A percentile compares a stretch with the other conserved stretches of the same genome.
phyloP scores from a whole-genome alignment of 2,797 vertebrate species.

The Podargus strigoides region DNA sequence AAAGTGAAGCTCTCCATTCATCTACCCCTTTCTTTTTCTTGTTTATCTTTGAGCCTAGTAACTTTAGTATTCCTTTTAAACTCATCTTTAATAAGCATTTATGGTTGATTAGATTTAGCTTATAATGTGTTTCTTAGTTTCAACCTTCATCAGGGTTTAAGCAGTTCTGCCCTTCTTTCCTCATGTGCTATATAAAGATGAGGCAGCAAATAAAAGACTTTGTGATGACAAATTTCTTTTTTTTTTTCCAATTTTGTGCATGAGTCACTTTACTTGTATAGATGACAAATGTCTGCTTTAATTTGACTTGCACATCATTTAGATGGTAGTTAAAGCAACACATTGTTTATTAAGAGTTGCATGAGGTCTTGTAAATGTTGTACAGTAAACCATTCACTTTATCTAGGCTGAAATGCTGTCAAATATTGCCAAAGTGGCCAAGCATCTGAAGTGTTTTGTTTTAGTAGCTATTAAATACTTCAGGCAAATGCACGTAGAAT shows the following conservation, averaged over 20 bases:
- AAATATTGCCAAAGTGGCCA: neutral
- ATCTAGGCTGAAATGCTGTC: neutral
- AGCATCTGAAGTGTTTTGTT: neutral
- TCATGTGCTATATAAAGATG: neutral
- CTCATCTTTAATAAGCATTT: slow-evolving; percentile 47
- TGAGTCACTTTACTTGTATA: slow-evolving; percentile 25
- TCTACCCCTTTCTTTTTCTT: slow-evolving; percentile 37
- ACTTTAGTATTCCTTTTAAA: slow-evolving; percentile 38
- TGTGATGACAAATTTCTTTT: neutral
- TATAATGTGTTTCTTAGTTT: slow-evolving; percentile 29
- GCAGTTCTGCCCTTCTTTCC: neutral
- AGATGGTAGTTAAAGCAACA: slow-evolving; percentile 1
- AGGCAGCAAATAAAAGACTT: slow-evolving; percentile 11
- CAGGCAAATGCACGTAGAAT: slow-evolving; percentile 3
- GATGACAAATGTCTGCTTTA: slow-evolving; percentile 40
- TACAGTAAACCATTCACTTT: neutral
- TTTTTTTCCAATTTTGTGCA: neutral
- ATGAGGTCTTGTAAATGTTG: neutral
- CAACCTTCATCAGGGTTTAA: neutral
- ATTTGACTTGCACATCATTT: slow-evolving; percentile 42
- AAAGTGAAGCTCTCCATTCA: slow-evolving; percentile 1
- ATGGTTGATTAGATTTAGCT: neutral
- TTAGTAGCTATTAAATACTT: neutral
- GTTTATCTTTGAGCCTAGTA: slow-evolving; percentile 5
- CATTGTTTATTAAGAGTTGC: neutral